Conservation (phyloP, 2,888 invertebrate species). For the Caenorhabditis zanzibari region DNA sequence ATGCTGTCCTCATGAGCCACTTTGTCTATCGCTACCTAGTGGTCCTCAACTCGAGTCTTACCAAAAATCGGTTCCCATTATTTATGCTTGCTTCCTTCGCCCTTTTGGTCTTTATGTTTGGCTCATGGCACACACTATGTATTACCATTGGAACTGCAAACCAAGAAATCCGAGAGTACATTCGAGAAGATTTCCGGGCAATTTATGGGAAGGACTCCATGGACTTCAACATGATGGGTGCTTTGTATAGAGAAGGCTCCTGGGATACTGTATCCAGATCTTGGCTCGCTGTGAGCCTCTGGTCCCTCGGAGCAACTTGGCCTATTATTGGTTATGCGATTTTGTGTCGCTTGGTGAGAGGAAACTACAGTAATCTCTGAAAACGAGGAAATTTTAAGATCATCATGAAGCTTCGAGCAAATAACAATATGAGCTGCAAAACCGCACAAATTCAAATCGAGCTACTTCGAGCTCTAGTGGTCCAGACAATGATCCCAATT, state of each 20-base stretch:
- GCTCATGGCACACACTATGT: neutral
- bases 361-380: neutral
- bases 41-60: neutral
- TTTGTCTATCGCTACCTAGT: constrained; percentile 16
- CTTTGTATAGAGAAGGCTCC: neutral
- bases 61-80: neutral
- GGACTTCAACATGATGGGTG: constrained; percentile 14
- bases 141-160: neutral
- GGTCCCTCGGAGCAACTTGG: neutral
- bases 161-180: neutral
- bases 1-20: constrained; percentile 7
- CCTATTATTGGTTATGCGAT: neutral
- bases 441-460: constrained; percentile 9
- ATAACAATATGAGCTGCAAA: neutral
- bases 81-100: constrained; percentile 6
- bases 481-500: constrained; percentile 31
- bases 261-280: neutral
- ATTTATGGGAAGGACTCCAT: neutral
- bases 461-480: constrained; percentile 11
- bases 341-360: neutral
- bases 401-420: neutral
- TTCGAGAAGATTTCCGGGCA: neutral
- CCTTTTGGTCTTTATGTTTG: neutral
- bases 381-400: neutral
- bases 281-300: neutral